Base-by-base conservation (phyloP, 1,140 invertebrate genomes). In the Gryllus bimaculatus region DNA sequence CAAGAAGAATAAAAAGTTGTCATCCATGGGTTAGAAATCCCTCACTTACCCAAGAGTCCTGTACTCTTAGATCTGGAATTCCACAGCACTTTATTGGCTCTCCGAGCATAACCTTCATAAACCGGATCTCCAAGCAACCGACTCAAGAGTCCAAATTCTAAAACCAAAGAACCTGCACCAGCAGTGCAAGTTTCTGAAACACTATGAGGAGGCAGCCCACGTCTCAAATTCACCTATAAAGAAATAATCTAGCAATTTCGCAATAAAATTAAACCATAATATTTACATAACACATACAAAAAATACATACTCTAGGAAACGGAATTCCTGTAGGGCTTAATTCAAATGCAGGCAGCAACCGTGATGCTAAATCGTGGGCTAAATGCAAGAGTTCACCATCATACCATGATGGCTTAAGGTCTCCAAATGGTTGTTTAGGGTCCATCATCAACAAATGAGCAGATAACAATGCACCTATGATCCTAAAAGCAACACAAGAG, bases 361-460 rank as follows among this genome's bases (percentile, higher is more conserved):
- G 83, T 21, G 86, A 83, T 15, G 89, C 91, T 12, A 93, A 85
- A 83, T 92, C 91, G 83, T 88, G 87, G 21, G 91, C 90, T 81
- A 93, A 82, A 54, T 86, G 83, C 7, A 92, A 83, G 7, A 92
- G 85, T 83, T 93, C 89, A 79, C 88, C 86, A 78, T 90, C 86
- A 84, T 93, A 93, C 81, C 87, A 86, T 47, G 82, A 78, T 78
- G 90, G 88, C 47, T 81, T 83, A 76, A 92, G 85, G 82, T 91
- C 84, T 47, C 91, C 91, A 85, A 92, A 90, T 21, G 89, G 88
- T 81, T 90, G 84, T 10, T 85, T 83, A 20, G 85, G 83, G 83
- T 93, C 90, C 21, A 84, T 88, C 73, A 92, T 90, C n/a, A 93
- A 85, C 73, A 93, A 84, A 84, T 93, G 92, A 75, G 91, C 89